A percentile compares a stretch with the other conserved stretches of the same genome.
Evolutionary conservation across 2,888 invertebrate species (phyloP).

Genomic region (Philopedon plagiatum): DNA sequence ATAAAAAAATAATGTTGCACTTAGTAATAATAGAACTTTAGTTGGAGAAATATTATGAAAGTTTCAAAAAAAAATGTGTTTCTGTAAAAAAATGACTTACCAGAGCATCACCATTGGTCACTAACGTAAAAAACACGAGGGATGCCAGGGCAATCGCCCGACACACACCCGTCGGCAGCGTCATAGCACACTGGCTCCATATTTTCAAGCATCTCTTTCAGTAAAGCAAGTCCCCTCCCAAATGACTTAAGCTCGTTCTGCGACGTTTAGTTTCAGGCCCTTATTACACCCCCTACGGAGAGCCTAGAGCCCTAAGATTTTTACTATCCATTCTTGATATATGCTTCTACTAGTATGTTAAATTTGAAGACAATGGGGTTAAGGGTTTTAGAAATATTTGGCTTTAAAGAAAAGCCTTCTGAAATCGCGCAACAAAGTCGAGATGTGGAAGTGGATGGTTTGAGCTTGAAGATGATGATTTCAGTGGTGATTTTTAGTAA

Average conservation of each 20-base stretch:
- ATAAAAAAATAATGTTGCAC: too few relatives aligned
- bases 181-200: slow-evolving; percentile 68
- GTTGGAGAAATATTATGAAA: neutral
- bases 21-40: neutral
- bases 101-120: slow-evolving; percentile 57
- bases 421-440: slow-evolving; percentile 60
- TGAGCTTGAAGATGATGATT: slow-evolving; percentile 60
- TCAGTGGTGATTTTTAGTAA: slow-evolving; percentile 67
- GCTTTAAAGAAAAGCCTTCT: slow-evolving; percentile 59
- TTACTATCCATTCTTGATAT: neutral
- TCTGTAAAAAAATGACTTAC: slow-evolving; percentile 56
- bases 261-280: slow-evolving; percentile 49
- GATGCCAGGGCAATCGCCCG: slow-evolving; percentile 64
- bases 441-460: slow-evolving; percentile 60
- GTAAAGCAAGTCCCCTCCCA: slow-evolving; percentile 59
- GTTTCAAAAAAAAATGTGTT: slow-evolving; percentile 41
- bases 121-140: slow-evolving; percentile 60
- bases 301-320: slow-evolving; percentile 25
- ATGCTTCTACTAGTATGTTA: slow-evolving; percentile 15
- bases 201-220: slow-evolving; percentile 61
- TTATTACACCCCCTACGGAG: slow-evolving; percentile 45
- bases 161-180: slow-evolving; percentile 68
- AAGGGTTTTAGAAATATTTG: slow-evolving; percentile 50
- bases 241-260: slow-evolving; percentile 55
- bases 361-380: slow-evolving; percentile 49